Conservation (phyloP, 2,113 vertebrate genomes). For the Nycticebus coucang region DNA sequence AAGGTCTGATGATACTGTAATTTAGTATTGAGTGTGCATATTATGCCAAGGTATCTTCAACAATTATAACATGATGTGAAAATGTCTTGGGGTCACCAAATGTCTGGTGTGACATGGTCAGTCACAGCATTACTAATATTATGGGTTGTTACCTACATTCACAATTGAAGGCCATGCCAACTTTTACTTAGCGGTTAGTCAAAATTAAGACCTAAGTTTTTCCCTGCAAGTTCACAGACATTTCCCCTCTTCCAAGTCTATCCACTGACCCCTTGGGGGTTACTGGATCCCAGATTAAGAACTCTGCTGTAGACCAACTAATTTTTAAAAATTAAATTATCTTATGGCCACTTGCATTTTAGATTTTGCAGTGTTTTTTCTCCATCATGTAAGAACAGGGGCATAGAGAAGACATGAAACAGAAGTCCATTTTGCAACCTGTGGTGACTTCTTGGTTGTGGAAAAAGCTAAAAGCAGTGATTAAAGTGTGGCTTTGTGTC, state of each 20-base stretch:
- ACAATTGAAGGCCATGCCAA: not conserved
- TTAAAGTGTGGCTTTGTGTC: not conserved
- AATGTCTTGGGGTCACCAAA: not conserved
- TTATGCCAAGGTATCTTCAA: not conserved
- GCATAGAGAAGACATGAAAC: conserved; percentile 18
- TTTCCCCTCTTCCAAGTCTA: not conserved
- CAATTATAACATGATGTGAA: not conserved
- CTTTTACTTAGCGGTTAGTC: conserved; percentile 4
- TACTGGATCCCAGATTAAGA: not conserved
- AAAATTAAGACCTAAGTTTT: not conserved
- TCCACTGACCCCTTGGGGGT: not conserved
- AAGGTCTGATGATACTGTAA: not conserved
- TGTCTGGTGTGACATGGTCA: not conserved
- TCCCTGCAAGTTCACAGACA: not conserved
- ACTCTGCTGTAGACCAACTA: not conserved
- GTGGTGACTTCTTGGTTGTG: not conserved
- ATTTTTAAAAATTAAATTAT: conserved; percentile 8
- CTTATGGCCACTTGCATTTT: not conserved
- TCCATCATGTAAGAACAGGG: not conserved
- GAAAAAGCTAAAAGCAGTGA: conserved; percentile 9
- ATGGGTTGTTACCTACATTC: not conserved
- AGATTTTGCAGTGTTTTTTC: not conserved
- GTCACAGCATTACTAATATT: not conserved
- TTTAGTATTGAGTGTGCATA: not conserved
- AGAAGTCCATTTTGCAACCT: conserved; percentile 44